These are phyloP conservation scores for Campoplex capitator DNA, from an alignment of 2,888 invertebrate species.

Conservation along the genomic window DNA sequence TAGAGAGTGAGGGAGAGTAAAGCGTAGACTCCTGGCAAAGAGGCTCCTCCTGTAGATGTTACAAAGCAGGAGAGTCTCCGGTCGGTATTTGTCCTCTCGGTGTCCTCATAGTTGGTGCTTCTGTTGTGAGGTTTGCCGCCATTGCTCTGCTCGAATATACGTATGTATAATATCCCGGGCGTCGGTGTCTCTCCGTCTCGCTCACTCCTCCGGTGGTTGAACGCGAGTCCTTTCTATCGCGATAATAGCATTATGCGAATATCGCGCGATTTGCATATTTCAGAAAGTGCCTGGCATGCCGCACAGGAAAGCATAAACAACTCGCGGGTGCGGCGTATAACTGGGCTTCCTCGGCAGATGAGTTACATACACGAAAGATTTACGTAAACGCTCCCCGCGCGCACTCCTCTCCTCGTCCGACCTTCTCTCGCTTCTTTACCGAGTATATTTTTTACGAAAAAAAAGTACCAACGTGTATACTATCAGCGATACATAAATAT, in stretches of 20 bases:
- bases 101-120: constrained; percentile 39
- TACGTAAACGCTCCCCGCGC: constrained; percentile 78
- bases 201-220: constrained; percentile 14
- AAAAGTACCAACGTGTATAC: neutral
- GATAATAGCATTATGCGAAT: constrained; percentile 84
- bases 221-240: constrained; percentile 77
- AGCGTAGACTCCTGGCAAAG: neutral
- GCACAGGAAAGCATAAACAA: constrained; percentile 84
- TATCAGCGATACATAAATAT: neutral
- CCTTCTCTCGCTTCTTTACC: constrained; percentile 57
- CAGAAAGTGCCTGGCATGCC: constrained; percentile 81
- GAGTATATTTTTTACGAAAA: constrained; percentile 2
- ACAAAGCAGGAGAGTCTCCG: neutral
- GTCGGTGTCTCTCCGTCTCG: constrained; percentile 40
- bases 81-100: constrained; percentile 37
- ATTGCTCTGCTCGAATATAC: constrained; percentile 48
- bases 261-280: constrained; percentile 84
- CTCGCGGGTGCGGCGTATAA: constrained; percentile 76
- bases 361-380: constrained; percentile 83
- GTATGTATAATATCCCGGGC: neutral
- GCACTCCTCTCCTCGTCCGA: constrained; percentile 59
- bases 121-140: constrained; percentile 43
- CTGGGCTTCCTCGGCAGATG: constrained; percentile 82
- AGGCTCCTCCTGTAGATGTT: neutral
- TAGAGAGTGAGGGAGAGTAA: neutral